phyloP scores from a whole-genome alignment of 2,888 invertebrate species.

The Acanthosepion esculentum region DNA sequence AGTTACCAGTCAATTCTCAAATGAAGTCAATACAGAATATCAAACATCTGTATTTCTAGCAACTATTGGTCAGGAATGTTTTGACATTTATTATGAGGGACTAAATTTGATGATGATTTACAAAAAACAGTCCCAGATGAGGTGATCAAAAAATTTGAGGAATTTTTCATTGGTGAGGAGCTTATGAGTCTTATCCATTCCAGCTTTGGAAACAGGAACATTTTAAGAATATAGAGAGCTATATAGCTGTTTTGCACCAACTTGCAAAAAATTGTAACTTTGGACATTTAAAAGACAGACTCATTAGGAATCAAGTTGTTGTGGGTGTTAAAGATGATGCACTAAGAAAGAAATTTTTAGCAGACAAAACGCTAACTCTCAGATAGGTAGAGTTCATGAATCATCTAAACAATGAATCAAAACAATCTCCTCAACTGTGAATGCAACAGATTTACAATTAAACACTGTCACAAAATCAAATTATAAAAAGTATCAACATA shows the following conservation, averaged over 20 bases:
- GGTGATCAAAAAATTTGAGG: constrained; percentile 49
- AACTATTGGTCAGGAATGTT: no score
- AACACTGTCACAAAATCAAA: neutral
- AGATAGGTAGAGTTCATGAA: constrained; percentile 45
- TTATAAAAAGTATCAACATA: neutral
- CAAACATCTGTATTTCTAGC: no score
- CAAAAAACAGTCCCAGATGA: neutral
- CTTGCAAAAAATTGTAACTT: no score
- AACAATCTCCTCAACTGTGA: constrained; percentile 24
- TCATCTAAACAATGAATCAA: constrained; percentile 24
- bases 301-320: no score
- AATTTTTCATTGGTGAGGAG: constrained; percentile 45
- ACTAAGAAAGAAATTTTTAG: constrained; percentile 42
- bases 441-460: neutral
- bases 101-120: neutral
- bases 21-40: no score
- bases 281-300: no score
- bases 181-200: constrained; percentile 48
- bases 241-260: no score
- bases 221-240: neutral
- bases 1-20: no score
- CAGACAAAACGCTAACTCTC: constrained; percentile 25
- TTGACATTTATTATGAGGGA: neutral
- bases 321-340: neutral
- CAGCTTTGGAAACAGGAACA: neutral